Evolutionary conservation across 1,140 invertebrate genomes (phyloP).

Genomic region (Cydia amplana): DNA sequence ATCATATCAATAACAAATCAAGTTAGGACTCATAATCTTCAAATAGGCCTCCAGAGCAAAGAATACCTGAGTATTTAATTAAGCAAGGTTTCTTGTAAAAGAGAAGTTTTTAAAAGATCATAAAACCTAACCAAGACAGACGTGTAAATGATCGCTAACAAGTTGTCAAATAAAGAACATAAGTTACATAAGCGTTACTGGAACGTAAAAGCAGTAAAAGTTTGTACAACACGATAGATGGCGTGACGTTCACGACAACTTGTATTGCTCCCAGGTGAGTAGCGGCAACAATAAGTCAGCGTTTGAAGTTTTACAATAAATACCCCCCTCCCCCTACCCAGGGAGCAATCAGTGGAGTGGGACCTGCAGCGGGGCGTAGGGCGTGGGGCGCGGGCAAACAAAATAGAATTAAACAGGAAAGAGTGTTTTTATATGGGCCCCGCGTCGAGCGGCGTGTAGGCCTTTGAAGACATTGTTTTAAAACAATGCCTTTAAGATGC

Average conservation of each 20-base stretch:
- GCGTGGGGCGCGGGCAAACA: constrained; percentile 35
- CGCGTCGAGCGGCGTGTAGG: background rate
- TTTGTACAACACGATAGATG: background rate
- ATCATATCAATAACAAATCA: too few relatives aligned
- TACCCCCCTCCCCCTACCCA: background rate
- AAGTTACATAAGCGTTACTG: background rate
- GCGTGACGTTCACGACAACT: background rate
- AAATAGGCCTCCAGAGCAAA: too few relatives aligned
- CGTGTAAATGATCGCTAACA: background rate
- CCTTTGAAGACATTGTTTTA: background rate
- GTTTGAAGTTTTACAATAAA: constrained; percentile 27
- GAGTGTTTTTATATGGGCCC: constrained; percentile 37
- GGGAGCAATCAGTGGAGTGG: constrained; percentile 21
- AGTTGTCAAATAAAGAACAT: background rate
- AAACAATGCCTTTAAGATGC: background rate
- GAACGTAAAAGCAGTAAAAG: background rate
- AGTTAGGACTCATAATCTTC: too few relatives aligned
- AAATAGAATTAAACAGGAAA: constrained; percentile 39
- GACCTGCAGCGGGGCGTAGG: background rate
- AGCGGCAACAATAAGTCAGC: constrained; percentile 21
- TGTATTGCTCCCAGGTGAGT: background rate
- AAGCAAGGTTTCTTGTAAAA: too few relatives aligned
- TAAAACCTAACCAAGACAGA: background rate
- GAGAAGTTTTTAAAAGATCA: background rate
- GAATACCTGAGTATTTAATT: too few relatives aligned